Evolutionary conservation across 2,113 vertebrate genomes (phyloP).

Genomic region (Tinamus guttatus): DNA sequence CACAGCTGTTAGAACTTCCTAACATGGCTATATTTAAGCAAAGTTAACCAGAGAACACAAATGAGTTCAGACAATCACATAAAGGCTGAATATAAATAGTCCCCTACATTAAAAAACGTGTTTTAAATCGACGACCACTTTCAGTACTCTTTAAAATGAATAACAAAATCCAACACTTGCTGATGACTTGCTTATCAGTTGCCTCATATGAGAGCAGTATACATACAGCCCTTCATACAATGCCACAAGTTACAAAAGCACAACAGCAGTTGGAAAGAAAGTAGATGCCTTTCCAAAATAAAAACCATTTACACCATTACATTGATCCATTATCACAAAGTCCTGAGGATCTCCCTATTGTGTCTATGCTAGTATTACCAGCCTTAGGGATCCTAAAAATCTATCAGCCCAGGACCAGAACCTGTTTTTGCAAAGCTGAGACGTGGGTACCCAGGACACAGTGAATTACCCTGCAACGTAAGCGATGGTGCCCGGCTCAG

Average conservation of each 20-base stretch:
- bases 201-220: neutral
- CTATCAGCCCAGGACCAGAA: neutral
- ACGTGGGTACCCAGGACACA: neutral
- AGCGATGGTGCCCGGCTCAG: accelerated
- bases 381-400: neutral
- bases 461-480: neutral
- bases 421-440: accelerated
- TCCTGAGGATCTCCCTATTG: neutral
- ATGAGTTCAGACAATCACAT: neutral
- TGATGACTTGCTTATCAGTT: neutral
- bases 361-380: neutral
- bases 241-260: neutral
- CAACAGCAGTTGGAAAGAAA: neutral
- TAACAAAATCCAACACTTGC: neutral
- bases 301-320: neutral
- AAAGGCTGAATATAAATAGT: neutral
- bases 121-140: neutral
- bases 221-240: neutral
- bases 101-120: neutral
- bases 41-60: neutral
- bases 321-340: neutral
- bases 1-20: neutral
- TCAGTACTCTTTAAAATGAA: neutral
- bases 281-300: neutral
- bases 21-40: neutral